Evolutionary conservation across 2,888 invertebrate genomes (phyloP).

Genomic region (Campaea margaritaria): DNA sequence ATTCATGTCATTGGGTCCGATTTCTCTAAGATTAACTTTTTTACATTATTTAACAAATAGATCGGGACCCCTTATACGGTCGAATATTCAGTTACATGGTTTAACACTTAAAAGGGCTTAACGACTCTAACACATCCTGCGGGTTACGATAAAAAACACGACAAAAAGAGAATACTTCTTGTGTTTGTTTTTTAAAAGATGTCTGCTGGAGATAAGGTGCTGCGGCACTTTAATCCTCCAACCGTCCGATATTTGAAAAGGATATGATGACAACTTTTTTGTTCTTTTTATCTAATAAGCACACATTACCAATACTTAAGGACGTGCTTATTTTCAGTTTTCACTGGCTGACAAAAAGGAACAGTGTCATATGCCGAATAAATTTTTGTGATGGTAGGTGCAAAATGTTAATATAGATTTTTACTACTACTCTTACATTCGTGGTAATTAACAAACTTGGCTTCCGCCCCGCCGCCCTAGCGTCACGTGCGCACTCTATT

Average conservation of each 20-base stretch:
- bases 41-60: constrained; percentile 84
- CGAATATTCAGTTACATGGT: constrained; percentile 85
- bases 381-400: too few species aligned
- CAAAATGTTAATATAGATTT: too few species aligned
- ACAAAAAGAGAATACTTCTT: constrained; percentile 82
- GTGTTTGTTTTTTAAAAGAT: constrained; percentile 86
- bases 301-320: constrained; percentile 73
- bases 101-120: constrained; percentile 86
- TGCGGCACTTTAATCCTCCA: constrained; percentile 84
- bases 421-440: too few species aligned
- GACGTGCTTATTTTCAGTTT: constrained; percentile 48
- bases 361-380: background rate
- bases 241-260: constrained; percentile 84
- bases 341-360: constrained; percentile 25
- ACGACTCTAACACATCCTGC: constrained; percentile 86
- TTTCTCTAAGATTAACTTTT: constrained; percentile 83
- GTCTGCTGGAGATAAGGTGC: constrained; percentile 82
- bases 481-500: too few species aligned
- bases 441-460: too few species aligned
- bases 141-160: constrained; percentile 84
- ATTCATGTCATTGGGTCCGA: constrained; percentile 83
- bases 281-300: constrained; percentile 79
- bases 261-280: constrained; percentile 84
- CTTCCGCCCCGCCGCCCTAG: too few species aligned
- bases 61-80: constrained; percentile 80